phyloP scores from a whole-genome alignment of 2,797 vertebrate species.

The Mus spretus region DNA sequence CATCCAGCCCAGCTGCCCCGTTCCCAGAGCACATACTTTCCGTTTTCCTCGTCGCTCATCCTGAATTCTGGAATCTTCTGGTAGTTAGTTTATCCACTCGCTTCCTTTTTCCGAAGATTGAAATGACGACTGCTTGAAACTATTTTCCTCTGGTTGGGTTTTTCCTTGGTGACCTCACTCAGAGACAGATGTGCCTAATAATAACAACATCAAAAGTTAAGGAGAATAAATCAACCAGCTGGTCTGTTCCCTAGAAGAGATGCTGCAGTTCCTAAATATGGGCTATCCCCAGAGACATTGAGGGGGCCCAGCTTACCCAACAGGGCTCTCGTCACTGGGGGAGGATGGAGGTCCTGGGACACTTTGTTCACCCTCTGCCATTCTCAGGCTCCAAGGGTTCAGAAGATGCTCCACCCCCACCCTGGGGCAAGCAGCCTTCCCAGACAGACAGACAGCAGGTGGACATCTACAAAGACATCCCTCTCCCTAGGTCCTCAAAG shows the following conservation, averaged over 20 bases:
- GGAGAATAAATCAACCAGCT: constrained; percentile 38
- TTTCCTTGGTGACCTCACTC: constrained; percentile 77
- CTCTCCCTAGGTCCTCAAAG: not conserved
- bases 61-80: constrained; percentile 29
- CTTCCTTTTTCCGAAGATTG: constrained; percentile 70
- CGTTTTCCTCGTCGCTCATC: not conserved
- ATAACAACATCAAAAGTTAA: constrained; percentile 65
- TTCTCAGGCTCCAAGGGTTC: not conserved
- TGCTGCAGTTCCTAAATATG: constrained; percentile 55
- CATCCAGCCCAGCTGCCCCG: not conserved
- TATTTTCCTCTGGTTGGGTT: constrained; percentile 61
- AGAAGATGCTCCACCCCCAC: not conserved
- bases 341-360: not conserved
- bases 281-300: constrained; percentile 45
- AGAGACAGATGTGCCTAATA: constrained; percentile 76
- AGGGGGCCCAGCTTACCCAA: not conserved
- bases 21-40: constrained; percentile 29
- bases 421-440: fast-evolving
- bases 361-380: too few species aligned
- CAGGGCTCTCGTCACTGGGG: not conserved
- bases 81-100: not conserved
- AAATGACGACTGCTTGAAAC: constrained; percentile 45
- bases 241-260: constrained; percentile 67
- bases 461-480: too few species aligned
- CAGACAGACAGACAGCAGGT: not conserved